These are phyloP conservation scores for Tricholauxania praeusta DNA, from an alignment of 2,888 invertebrate species.

Conservation along the genomic window DNA sequence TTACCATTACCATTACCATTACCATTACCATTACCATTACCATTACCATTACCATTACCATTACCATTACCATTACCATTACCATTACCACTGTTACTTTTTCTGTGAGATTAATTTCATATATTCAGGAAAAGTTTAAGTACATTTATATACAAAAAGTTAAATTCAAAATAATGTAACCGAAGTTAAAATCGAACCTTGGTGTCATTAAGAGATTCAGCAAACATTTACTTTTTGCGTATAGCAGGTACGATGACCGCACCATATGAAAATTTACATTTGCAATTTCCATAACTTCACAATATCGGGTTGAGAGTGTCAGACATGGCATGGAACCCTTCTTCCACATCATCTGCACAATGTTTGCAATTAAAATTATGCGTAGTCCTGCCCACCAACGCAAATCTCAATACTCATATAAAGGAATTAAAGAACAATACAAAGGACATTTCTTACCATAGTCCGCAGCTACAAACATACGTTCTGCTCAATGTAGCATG, in stretches of 20 bases:
- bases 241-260: too few species aligned
- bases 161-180: not conserved
- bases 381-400: slow-evolving; percentile 48
- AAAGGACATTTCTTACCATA: too few species aligned
- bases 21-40: too few species aligned
- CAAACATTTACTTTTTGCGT: slow-evolving; percentile 12
- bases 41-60: too few species aligned
- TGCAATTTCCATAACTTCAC: not conserved
- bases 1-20: too few species aligned
- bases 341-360: slow-evolving; percentile 36
- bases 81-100: too few species aligned
- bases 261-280: not conserved
- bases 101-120: too few species aligned
- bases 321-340: not conserved
- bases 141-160: not conserved
- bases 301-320: not conserved
- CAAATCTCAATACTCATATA: slow-evolving; percentile 7
- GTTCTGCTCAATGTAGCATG: too few species aligned
- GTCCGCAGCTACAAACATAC: too few species aligned
- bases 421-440: not conserved
- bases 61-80: too few species aligned
- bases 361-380: slow-evolving; percentile 54
- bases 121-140: too few species aligned
- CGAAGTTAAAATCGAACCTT: not conserved
- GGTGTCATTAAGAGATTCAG: not conserved